phyloP scores from a whole-genome alignment of 2,888 invertebrate genomes.

The Drosophila rellima region DNA sequence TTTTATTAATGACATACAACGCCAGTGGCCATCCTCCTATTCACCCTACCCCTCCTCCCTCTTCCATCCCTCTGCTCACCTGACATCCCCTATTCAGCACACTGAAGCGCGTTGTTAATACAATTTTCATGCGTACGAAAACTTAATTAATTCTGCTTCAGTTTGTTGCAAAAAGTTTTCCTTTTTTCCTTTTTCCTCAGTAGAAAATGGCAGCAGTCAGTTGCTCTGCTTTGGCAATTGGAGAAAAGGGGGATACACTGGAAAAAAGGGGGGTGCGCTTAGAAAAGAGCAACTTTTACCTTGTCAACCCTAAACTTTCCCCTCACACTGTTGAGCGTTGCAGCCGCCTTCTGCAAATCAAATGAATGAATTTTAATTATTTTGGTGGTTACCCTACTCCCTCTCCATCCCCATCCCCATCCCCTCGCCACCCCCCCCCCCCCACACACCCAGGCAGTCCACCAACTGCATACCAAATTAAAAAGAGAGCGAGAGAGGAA shows the following conservation, averaged over 20 bases:
- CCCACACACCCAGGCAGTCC: neutral
- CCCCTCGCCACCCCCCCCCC: neutral
- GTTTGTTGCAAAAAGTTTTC: constrained; percentile 67
- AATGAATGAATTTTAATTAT: constrained; percentile 81
- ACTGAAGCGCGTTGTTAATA: constrained; percentile 52
- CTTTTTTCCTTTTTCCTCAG: constrained; percentile 11
- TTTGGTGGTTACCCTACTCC: constrained; percentile 52
- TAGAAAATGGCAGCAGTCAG: constrained; percentile 65
- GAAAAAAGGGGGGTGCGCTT: neutral
- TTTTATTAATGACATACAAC: constrained; percentile 85
- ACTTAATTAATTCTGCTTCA: constrained; percentile 81
- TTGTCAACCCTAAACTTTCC: constrained; percentile 17
- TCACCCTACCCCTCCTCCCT: constrained; percentile 1
- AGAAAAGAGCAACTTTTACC: constrained; percentile 15
- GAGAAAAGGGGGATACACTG: neutral
- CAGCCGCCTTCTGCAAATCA: constrained; percentile 62
- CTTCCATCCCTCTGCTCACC: neutral
- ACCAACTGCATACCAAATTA: constrained; percentile 3
- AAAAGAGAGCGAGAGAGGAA: neutral
- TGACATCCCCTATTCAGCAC: neutral
- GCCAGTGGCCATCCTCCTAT: constrained; percentile 47
- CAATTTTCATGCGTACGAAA: constrained; percentile 73
- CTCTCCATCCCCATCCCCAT: neutral
- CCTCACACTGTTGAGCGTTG: neutral
- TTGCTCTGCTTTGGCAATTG: constrained; percentile 9